Conservation (phyloP, 30 jellyfish, hydroid and myxozoan genomes). For the Aurelia sp. region DNA sequence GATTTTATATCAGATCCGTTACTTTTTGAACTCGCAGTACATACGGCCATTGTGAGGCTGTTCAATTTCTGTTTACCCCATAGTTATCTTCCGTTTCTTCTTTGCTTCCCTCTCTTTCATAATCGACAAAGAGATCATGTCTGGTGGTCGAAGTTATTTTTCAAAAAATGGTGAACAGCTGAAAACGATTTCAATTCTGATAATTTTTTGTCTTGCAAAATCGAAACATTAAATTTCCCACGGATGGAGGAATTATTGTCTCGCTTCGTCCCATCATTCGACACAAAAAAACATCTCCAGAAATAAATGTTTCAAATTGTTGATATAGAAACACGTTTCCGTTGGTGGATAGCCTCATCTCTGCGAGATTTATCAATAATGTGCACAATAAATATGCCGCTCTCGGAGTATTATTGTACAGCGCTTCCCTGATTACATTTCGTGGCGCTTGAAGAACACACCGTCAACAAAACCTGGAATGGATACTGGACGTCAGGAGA, state of each 20-base stretch:
- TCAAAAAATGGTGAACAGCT: too few relatives aligned
- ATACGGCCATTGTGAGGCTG: too few relatives aligned
- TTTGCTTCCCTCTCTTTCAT: too few relatives aligned
- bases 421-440: conserved; percentile 5
- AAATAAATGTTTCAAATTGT: background rate
- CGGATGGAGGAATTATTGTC: background rate
- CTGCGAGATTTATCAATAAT: background rate
- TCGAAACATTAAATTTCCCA: background rate
- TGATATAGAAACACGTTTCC: background rate
- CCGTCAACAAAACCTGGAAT: too few relatives aligned
- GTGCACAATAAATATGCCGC: conserved; percentile 6
- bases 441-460: too few relatives aligned
- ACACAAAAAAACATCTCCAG: background rate
- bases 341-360: conserved; percentile 9
- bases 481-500: too few relatives aligned
- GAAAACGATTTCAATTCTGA: background rate
- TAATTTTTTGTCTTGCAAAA: background rate
- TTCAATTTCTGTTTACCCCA: too few relatives aligned
- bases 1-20: too few relatives aligned
- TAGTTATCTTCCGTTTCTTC: too few relatives aligned
- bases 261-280: background rate
- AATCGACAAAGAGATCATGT: too few relatives aligned
- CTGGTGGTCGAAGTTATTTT: too few relatives aligned
- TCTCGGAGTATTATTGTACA: background rate
- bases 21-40: too few relatives aligned